Evolutionary conservation across 2,113 vertebrate species (phyloP), one percentile per base, ranked within the genome.

Genomic region (Toxostoma redivivum): DNA sequence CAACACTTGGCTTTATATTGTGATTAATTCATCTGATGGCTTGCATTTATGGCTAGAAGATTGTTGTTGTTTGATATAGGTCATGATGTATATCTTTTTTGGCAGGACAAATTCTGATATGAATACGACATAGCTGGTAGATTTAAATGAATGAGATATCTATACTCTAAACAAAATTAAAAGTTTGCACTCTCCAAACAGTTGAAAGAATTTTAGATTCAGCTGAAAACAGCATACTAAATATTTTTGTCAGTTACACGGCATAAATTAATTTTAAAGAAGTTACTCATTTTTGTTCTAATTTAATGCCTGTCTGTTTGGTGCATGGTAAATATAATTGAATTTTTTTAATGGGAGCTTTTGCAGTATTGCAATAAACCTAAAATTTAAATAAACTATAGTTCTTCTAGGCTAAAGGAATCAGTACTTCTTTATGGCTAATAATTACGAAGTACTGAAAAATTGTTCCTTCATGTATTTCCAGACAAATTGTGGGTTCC

Each of bases 11-110:
- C 62, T 96, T 60, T 92, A 3, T 60, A 53, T 21, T 73, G 33
- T 42, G 69, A 86, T 92, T 85, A 88, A 40, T 93, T 81, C 20
- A 80, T 86, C 45, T 27, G 25, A 79, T 81, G 58, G 44, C 37
- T 93, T 64, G 35, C 25, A 66, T 77, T 93, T 65, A 56, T 58
- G 44, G 58, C 61, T 44, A 67, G 37, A 72, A 50, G 22, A 73
- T 45, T 93, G 45, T 73, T 94, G 30, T 81, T 95, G 15, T 90
- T 96, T 94, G 77, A 81, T 67, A 76, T 17, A 64, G 35, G 74
- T 73, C 50, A 30, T 47, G 51, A 45, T 76, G 5, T 72, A 8
- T 88, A 69, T 92, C 27, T 86, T 69, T 69, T 27, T 70, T 73
- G 56, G 35, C 54, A 53, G 67, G 47, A 72, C 28, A 92, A 85